Conservation (phyloP, 2,888 invertebrate genomes). For the Nomada fucata region DNA sequence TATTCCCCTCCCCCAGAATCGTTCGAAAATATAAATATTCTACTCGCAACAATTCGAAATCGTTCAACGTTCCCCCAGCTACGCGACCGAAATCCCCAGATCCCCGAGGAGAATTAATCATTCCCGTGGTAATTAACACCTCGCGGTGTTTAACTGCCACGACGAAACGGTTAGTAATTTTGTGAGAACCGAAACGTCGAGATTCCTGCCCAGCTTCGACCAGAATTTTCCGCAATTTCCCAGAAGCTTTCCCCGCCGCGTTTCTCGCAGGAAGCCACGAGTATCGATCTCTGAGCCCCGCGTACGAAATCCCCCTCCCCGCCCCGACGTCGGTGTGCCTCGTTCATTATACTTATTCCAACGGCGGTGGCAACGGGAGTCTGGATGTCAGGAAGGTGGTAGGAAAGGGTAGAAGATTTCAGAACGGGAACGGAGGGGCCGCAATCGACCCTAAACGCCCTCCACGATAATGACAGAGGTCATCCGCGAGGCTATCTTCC, state of each 20-base stretch:
- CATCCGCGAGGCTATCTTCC: conserved; percentile 71
- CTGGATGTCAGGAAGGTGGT: conserved; percentile 23
- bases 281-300: conserved; percentile 64
- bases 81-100: too few relatives aligned
- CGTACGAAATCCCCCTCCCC: conserved; percentile 51
- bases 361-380: background rate
- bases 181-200: too few relatives aligned
- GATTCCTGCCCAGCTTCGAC: background rate
- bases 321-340: conserved; percentile 13
- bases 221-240: conserved; percentile 40
- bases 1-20: background rate
- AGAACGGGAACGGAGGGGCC: conserved; percentile 10
- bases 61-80: too few relatives aligned
- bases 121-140: too few relatives aligned
- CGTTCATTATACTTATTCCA: conserved; percentile 54
- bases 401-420: conserved; percentile 35
- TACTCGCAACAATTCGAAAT: too few relatives aligned
- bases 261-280: conserved; percentile 36
- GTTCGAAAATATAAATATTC: background rate
- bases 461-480: conserved; percentile 72
- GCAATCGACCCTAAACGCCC: conserved; percentile 58
- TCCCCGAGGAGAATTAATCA: too few relatives aligned
- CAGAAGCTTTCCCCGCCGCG: conserved; percentile 38
- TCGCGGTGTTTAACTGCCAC: too few relatives aligned
- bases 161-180: too few relatives aligned